These are phyloP conservation scores for Laticauda laticaudata DNA, from an alignment of 2,113 vertebrate genomes.

Conservation along the genomic window DNA sequence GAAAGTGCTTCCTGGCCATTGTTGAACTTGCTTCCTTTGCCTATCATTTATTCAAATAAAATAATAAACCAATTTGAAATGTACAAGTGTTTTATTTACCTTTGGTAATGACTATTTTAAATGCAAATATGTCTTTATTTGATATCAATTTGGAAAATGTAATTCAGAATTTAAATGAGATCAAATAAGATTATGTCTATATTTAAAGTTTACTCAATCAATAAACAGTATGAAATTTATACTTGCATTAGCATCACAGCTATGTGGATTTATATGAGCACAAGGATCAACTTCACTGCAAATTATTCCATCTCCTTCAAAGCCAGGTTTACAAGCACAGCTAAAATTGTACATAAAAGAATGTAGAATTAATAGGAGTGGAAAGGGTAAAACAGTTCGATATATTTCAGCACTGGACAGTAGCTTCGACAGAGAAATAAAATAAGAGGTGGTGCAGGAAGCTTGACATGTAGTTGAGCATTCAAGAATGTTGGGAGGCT, in stretches of 20 bases:
- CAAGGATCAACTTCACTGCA: conserved; percentile 83
- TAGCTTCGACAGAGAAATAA: neutral
- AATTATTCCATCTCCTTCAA: conserved; percentile 80
- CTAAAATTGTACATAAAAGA: conserved; percentile 60
- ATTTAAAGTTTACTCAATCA: neutral
- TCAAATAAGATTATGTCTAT: neutral
- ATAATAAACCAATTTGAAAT: neutral
- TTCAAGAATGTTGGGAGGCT: neutral
- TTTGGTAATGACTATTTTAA: neutral
- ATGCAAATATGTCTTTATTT: neutral
- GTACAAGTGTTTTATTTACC: neutral
- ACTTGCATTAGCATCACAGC: conserved; percentile 84
- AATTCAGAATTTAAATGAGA: neutral
- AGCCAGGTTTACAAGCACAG: conserved; percentile 88
- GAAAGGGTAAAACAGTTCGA: neutral
- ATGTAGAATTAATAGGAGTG: neutral
- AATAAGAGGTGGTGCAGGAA: neutral
- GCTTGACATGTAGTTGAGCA: neutral
- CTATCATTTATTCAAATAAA: neutral
- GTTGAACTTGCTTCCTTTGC: neutral
- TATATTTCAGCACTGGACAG: neutral
- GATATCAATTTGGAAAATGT: neutral
- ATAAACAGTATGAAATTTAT: accelerated
- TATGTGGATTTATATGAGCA: conserved; percentile 57
- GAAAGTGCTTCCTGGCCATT: neutral